A percentile compares a stretch with the other conserved stretches of the same genome.
These are phyloP conservation scores for Gymnocypris eckloni DNA, from an alignment of 2,797 vertebrate genomes.

Conservation along the genomic window DNA sequence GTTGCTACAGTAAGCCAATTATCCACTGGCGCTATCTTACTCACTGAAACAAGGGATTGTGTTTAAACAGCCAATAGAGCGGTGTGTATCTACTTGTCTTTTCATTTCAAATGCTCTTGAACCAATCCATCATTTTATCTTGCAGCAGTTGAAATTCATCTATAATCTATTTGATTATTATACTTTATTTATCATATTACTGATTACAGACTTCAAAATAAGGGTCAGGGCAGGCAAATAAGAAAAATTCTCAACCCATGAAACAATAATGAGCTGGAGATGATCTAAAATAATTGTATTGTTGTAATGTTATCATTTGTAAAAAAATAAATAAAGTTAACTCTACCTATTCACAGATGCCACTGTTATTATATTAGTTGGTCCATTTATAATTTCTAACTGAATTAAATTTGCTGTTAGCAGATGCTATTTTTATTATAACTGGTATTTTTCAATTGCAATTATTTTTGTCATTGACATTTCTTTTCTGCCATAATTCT, in stretches of 20 bases:
- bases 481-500: neutral
- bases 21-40: constrained; percentile 10
- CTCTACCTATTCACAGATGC: neutral
- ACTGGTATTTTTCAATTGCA: neutral
- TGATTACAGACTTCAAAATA: constrained; percentile 21
- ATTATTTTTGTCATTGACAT: neutral
- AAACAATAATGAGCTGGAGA: neutral
- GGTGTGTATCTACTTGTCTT: neutral
- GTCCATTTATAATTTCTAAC: neutral
- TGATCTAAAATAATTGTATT: neutral
- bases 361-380: neutral
- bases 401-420: neutral
- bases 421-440: neutral
- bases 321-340: too few relatives aligned
- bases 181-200: constrained; percentile 21
- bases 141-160: constrained; percentile 16
- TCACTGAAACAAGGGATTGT: constrained; percentile 2
- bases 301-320: neutral
- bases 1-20: constrained; percentile 26
- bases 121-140: neutral
- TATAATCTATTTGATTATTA: constrained; percentile 10
- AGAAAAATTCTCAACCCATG: neutral
- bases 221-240: neutral
- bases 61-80: constrained; percentile 7
- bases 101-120: constrained; percentile 12